phyloP scores from a whole-genome alignment of 2,888 invertebrate species.

The Cantharis rustica region DNA sequence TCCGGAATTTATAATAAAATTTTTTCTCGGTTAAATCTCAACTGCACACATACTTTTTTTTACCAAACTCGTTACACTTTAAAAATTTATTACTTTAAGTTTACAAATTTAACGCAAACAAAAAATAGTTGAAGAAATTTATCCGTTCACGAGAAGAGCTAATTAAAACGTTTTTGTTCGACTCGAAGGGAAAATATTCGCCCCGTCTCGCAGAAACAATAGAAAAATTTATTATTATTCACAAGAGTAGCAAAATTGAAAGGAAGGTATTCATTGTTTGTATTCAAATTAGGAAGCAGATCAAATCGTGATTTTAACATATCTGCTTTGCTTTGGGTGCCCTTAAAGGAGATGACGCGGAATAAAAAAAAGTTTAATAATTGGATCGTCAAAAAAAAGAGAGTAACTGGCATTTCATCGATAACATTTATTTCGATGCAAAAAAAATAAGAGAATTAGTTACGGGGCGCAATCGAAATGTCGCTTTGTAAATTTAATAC shows the following conservation, averaged over 20 bases:
- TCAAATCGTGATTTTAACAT: not conserved
- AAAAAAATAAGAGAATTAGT: not conserved
- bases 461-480: not conserved
- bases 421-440: not conserved
- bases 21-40: not conserved
- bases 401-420: not conserved
- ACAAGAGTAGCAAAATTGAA: not conserved
- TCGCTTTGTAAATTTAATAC: no score
- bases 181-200: not conserved
- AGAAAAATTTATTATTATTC: conserved; percentile 10
- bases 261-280: not conserved
- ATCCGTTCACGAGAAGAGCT: not conserved
- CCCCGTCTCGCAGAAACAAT: not conserved
- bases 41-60: not conserved
- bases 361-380: not conserved
- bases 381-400: not conserved
- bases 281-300: not conserved
- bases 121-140: not conserved
- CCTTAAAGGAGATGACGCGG: not conserved
- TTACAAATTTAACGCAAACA: not conserved
- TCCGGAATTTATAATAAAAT: not conserved
- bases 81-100: not conserved
- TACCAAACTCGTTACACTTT: not conserved
- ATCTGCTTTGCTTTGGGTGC: not conserved
- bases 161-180: not conserved